Evolutionary conservation across 1,140 invertebrate species (phyloP), one percentile per base, ranked within the genome.

Genomic region (Tyrophagus putrescentiae): DNA sequence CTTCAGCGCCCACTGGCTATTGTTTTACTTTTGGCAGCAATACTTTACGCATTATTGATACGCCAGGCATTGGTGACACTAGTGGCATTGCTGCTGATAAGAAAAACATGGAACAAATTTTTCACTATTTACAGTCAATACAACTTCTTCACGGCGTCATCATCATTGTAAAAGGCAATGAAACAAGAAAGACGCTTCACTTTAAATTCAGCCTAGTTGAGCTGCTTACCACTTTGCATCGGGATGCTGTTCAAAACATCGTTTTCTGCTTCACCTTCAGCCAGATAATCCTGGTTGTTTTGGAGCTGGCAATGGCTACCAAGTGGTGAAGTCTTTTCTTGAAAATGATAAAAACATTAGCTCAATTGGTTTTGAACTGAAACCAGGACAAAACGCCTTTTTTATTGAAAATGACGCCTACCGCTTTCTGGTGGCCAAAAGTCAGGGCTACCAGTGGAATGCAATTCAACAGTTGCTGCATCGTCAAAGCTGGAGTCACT

Each of bases 171-270:
- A 67, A 65, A 31, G 62, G 67, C 2, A 67, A 66, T 56, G 13
- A 64, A 0, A 5, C 65, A 13, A 39, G 36, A 39, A 13, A 13
- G 36, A 39, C 36, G 13, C 13, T 13, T 13, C 13, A 13, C 13
- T 39, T 39, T 39, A 13, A 39, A n/a, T 65, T 60, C 36, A 64
- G 65, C 34, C 61, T 65, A 18, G n/a, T n/a, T n/a, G n/a, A n/a
- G n/a, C 28, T 65, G 45, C 25, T 65, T 2, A 61, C 25, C 16
- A 60, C 66, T 36, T 57, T 70, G 3, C 68, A 70, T 33, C 52
- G 57, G n/a, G 68, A 64, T 53, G 66, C 66, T 1, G 41, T 25
- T 11, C 6, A 62, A 16, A 69, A 69, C 57, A 69, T 69, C 25
- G 27, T 69, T 3, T 69, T 69, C 57, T 63, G 42, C 11, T 65